phyloP scores from a whole-genome alignment of 2,113 vertebrate species.

The Ophthalmolycus amberensis region DNA sequence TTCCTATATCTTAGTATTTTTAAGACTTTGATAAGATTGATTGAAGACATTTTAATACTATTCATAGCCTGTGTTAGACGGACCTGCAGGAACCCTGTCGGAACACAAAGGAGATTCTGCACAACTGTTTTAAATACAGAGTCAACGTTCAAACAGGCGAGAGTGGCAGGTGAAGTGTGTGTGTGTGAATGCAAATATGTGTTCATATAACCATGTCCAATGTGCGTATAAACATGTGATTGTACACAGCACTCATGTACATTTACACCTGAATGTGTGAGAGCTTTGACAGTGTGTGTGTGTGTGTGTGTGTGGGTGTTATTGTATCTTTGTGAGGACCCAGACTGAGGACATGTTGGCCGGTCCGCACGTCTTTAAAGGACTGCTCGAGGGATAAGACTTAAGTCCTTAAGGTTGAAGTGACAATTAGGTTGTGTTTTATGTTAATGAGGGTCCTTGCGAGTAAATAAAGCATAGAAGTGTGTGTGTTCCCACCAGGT shows the following conservation, averaged over 20 bases:
- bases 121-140: too few relatives aligned
- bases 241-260: background rate
- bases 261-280: background rate
- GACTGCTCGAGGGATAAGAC: background rate
- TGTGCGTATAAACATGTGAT: slow-evolving; percentile 9
- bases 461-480: background rate
- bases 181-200: slow-evolving; percentile 37
- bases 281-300: slow-evolving; percentile 2
- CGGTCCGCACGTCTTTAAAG: background rate
- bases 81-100: too few relatives aligned
- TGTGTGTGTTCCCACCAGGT: slow-evolving; percentile 88
- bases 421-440: background rate
- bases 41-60: background rate
- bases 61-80: background rate
- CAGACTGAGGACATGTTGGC: too few relatives aligned
- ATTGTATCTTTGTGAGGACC: background rate
- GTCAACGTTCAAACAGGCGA: background rate
- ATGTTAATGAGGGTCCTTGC: slow-evolving; percentile 7
- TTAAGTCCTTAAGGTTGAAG: background rate
- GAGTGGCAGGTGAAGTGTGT: background rate
- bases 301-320: background rate
- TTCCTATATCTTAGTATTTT: too few relatives aligned
- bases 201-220: slow-evolving; percentile 2
- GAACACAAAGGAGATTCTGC: too few relatives aligned
- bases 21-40: too few relatives aligned